phyloP scores from a whole-genome alignment of 2,888 invertebrate genomes.

The Corythucha ciliata region DNA sequence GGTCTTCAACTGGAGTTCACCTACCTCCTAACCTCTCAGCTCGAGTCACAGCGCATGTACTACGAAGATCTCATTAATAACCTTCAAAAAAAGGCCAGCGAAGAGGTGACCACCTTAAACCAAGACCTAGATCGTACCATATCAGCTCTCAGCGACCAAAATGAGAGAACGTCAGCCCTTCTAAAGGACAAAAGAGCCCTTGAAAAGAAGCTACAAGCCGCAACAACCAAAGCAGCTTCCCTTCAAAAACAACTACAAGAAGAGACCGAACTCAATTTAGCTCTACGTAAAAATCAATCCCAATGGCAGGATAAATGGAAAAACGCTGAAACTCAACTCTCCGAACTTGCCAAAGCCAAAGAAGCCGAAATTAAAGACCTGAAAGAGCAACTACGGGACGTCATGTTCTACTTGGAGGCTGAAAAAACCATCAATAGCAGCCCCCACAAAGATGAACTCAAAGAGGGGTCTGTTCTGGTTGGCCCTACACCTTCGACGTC shows the following conservation, averaged over 20 bases:
- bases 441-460: conserved; percentile 49
- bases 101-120: conserved; percentile 42
- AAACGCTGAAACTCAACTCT: conserved; percentile 46
- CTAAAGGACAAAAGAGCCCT: conserved; percentile 56
- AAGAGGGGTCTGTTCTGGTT: conserved; percentile 53
- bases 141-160: conserved; percentile 43
- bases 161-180: conserved; percentile 41
- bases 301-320: conserved; percentile 58
- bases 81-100: conserved; percentile 41
- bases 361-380: conserved; percentile 66
- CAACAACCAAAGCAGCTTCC: conserved; percentile 54
- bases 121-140: conserved; percentile 47
- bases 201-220: conserved; percentile 58
- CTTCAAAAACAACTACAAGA: conserved; percentile 65
- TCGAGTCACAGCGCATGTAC: conserved; percentile 85
- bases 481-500: conserved; percentile 34
- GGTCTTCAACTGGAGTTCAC: conserved; percentile 94
- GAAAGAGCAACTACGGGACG: conserved; percentile 85
- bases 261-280: conserved; percentile 74
- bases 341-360: conserved; percentile 41
- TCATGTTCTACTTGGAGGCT: conserved; percentile 95
- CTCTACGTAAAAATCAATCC: conserved; percentile 63
- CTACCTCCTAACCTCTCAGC: conserved; percentile 86
- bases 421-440: conserved; percentile 55
- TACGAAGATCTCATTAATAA: conserved; percentile 70